Percentiles rank a stretch among this genome's conserved stretches.
Conservation (phyloP, 2,113 vertebrate genomes). For the Peromyscus polionotus region DNA sequence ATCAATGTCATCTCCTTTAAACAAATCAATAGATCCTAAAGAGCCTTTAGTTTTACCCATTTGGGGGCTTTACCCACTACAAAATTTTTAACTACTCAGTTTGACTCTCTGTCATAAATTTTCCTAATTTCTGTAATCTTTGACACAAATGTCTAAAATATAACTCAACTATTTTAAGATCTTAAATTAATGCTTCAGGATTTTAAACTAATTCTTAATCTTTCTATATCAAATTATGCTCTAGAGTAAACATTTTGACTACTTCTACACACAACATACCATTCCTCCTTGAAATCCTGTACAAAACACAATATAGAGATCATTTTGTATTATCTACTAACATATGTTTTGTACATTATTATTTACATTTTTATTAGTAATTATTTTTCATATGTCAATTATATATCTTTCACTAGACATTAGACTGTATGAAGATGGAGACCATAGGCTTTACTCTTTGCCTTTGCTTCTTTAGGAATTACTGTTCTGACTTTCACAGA, state of each 20-base stretch:
- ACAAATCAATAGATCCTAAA: neutral
- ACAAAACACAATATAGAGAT: neutral
- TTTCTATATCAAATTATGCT: neutral
- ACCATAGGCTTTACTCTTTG: neutral
- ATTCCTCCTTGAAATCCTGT: neutral
- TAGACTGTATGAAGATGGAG: neutral
- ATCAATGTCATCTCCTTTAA: neutral
- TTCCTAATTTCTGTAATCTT: slow-evolving; percentile 10
- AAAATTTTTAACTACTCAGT: neutral
- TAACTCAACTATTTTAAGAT: neutral
- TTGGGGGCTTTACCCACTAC: neutral
- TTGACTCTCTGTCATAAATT: neutral
- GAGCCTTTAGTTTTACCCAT: neutral
- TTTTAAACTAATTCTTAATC: neutral
- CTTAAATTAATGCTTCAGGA: neutral
- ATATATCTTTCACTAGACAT: neutral
- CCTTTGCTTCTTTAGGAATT: neutral
- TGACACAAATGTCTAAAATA: neutral
- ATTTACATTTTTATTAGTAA: neutral
- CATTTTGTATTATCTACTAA: neutral
- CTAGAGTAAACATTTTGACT: neutral
- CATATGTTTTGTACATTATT: neutral
- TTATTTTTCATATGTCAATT: slow-evolving; percentile 22
- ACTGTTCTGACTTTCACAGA: neutral
- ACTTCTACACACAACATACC: neutral